Conservation (phyloP, 2,888 invertebrate genomes). For the Cataglyphis albicans region DNA sequence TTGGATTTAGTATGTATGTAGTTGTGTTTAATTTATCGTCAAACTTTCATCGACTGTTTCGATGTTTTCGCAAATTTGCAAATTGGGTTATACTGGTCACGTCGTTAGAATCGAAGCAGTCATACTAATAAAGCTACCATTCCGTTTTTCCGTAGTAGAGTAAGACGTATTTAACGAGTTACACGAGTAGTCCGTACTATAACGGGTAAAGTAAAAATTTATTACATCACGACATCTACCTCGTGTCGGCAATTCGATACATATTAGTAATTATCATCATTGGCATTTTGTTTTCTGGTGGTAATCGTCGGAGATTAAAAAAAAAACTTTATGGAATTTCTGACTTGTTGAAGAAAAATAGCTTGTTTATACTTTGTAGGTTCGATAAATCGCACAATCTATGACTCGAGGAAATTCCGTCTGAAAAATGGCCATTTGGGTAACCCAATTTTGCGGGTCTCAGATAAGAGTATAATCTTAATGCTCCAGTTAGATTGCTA, state of each 20-base stretch:
- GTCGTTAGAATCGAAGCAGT: not conserved
- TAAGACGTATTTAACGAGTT: not conserved
- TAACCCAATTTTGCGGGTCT: constrained; percentile 38
- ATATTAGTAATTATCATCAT: constrained; percentile 6
- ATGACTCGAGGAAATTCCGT: not conserved
- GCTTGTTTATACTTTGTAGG: constrained; percentile 48
- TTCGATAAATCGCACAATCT: constrained; percentile 33
- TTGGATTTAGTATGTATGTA: not conserved
- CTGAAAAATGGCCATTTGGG: constrained; percentile 40
- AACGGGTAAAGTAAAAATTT: constrained; percentile 26
- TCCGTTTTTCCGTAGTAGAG: constrained; percentile 1
- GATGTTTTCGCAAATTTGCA: constrained; percentile 26
- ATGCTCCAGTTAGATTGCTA: constrained; percentile 1
- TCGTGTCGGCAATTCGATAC: not conserved
- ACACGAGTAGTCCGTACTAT: not conserved
- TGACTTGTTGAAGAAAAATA: constrained; percentile 25
- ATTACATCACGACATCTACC: not conserved
- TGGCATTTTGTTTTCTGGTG: not conserved
- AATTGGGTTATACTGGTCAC: constrained; percentile 26
- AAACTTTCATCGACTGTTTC: constrained; percentile 22
- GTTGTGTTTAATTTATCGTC: constrained; percentile 12
- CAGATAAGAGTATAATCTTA: constrained; percentile 31
- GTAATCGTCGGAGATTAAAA: not conserved
- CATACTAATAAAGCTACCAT: not conserved
- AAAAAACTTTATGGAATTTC: not conserved